Evolutionary conservation across 2,113 vertebrate species (phyloP), one percentile per base, ranked within the genome.

Genomic region (Pygoscelis adeliae): DNA sequence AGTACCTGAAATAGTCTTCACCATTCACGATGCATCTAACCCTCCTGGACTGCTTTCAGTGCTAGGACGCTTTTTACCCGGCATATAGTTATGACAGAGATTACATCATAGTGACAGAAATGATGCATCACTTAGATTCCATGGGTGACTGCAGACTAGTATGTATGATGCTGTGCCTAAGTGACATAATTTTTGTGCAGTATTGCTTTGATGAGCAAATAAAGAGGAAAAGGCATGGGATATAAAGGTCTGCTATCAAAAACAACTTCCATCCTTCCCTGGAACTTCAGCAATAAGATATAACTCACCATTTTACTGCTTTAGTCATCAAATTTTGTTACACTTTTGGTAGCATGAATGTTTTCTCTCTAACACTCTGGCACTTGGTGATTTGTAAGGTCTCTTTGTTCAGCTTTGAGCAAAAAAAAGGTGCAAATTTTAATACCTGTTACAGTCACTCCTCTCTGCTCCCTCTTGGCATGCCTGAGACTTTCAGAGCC

Each of bases 271-370:
- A 58, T 65, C 47, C 44, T 78, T 56, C 84, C 40, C 44, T 61
- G 40, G 36, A 85, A 87, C 30, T 78, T 85, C 50, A 83, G 46
- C 55, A 87, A 82, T 90, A 84, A 86, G 52, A 58, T 71, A 89
- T 71, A 90, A 73, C 46, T 83, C 83, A 79, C 30, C 70, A 56
- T 91, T 96, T 94, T 92, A 95, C 59, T 70, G 40, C 58, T 95
- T 69, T 34, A 89, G 90, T 90, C 46, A 91, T 74, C 69, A 82
- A 90, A 81, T 89, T 85, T 72, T 93, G 92, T 71, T 92, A 88
- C 47, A 92, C 71, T 84, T 96, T 79, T 90, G 50, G 83, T 94
- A 95, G 23, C 36, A 66, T 25, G 32, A 67, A 83, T 58, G 56
- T 42, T 90, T 84, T 67, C 49, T 92, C 73, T 89, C 71, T 76